Conservation (phyloP, 2,797 vertebrate species). For the Coccyzus lansbergi region DNA sequence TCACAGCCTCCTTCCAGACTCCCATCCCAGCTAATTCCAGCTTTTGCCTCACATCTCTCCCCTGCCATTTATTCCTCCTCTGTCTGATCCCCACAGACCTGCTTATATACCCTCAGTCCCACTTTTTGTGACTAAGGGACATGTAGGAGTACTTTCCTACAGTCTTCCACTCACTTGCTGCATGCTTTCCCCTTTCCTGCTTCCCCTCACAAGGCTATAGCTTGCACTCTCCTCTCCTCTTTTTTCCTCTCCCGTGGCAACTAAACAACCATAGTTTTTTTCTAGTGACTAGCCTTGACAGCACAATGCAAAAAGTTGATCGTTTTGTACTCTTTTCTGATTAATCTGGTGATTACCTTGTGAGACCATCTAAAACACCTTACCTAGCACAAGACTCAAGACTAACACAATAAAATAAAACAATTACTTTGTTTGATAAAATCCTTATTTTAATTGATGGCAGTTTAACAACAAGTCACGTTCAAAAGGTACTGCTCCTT, state of each 20-base stretch:
- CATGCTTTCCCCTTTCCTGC: not conserved
- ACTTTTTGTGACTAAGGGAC: not conserved
- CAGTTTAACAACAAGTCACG: not conserved
- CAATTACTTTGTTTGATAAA: too few species aligned
- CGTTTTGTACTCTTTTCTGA: not conserved
- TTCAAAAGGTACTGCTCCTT: not conserved
- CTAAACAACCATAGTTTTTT: slow-evolving; percentile 24
- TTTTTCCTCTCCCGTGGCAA: not conserved
- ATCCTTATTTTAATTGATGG: not conserved
- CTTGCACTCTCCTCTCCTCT: not conserved
- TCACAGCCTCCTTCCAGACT: not conserved
- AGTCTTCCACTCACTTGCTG: not conserved
- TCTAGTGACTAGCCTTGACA: not conserved
- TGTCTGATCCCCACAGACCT: not conserved
- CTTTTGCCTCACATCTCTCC: not conserved
- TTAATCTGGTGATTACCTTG: not conserved
- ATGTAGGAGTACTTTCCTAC: not conserved
- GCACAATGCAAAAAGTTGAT: not conserved
- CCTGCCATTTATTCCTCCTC: not conserved
- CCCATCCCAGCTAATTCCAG: not conserved
- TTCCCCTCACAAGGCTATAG: not conserved
- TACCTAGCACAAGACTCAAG: not conserved
- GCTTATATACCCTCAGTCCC: not conserved
- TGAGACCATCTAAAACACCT: not conserved
- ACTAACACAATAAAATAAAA: not conserved